These are phyloP conservation scores for Scolopax mira DNA, from an alignment of 2,113 vertebrate species.

Conservation along the genomic window DNA sequence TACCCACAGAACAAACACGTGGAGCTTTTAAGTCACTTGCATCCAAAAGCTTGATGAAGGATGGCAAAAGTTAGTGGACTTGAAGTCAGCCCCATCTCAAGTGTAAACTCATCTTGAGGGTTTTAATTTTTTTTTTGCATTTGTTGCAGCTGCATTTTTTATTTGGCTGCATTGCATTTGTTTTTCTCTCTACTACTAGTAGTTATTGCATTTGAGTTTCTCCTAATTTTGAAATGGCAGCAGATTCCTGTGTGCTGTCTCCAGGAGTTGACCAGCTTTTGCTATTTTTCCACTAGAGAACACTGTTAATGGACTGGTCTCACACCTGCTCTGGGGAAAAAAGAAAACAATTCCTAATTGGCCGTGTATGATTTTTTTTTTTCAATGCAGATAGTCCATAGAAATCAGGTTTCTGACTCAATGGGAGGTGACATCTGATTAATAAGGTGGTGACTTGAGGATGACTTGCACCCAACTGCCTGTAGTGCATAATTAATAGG, in stretches of 20 bases:
- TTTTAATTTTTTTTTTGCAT: background rate
- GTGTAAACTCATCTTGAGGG: background rate
- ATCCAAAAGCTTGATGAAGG: background rate
- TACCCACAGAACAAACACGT: background rate
- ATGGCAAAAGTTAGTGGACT: background rate
- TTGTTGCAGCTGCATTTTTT: background rate
- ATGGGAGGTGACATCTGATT: background rate
- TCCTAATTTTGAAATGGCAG: background rate
- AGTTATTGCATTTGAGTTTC: background rate
- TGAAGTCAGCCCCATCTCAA: background rate
- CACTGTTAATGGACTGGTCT: background rate
- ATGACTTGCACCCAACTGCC: background rate
- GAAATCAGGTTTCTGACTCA: background rate
- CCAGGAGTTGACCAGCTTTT: background rate
- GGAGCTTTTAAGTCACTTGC: background rate
- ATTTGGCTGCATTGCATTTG: background rate
- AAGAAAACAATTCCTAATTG: background rate
- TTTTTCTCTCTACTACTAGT: background rate
- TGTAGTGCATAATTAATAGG: background rate
- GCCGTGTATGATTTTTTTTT: background rate
- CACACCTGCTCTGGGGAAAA: background rate
- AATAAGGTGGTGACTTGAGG: background rate
- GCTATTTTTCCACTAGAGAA: background rate
- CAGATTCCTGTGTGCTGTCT: background rate
- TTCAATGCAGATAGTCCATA: background rate